These are phyloP conservation scores for Leptinotarsa juncta DNA, from an alignment of 2,888 invertebrate species.

Conservation along the genomic window DNA sequence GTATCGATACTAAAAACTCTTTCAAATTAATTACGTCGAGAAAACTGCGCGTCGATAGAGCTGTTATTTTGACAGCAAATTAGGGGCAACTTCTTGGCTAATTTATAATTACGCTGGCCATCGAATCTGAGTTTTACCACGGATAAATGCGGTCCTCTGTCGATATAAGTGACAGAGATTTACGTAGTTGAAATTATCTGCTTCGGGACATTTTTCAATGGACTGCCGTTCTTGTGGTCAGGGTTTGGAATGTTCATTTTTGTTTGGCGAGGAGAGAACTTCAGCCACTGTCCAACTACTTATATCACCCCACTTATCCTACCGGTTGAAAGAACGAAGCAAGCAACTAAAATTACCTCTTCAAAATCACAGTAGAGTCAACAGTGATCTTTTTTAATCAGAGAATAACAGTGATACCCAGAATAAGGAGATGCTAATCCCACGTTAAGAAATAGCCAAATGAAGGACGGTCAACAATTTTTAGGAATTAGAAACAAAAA, in stretches of 20 bases:
- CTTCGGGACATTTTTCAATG: conserved; percentile 33
- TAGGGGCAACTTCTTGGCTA: conserved; percentile 62
- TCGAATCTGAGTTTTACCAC: conserved; percentile 62
- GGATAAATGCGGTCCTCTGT: conserved; percentile 62
- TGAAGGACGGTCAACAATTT: too few species aligned
- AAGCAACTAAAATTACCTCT: conserved; percentile 50
- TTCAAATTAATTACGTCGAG: conserved; percentile 54
- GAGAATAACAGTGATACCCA: too few species aligned
- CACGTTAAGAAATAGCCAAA: too few species aligned
- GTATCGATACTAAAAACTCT: conserved; percentile 41
- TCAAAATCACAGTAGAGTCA: conserved; percentile 17
- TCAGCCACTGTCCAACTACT: conserved; percentile 60
- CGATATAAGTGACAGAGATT: conserved; percentile 63
- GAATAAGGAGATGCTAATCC: too few species aligned
- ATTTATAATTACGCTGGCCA: conserved; percentile 65
- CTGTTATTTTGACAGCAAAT: conserved; percentile 64
- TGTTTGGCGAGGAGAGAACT: conserved; percentile 29
- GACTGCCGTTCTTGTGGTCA: conserved; percentile 40
- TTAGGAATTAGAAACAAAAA: too few species aligned
- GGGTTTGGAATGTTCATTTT: conserved; percentile 37
- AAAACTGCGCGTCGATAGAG: conserved; percentile 55
- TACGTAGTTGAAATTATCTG: conserved; percentile 57
- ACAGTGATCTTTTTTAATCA: too few species aligned
- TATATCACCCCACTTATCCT: conserved; percentile 60
- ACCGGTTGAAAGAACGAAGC: conserved; percentile 58